Base-by-base conservation (phyloP, 2,113 vertebrate species). In the Gila orcuttii region DNA sequence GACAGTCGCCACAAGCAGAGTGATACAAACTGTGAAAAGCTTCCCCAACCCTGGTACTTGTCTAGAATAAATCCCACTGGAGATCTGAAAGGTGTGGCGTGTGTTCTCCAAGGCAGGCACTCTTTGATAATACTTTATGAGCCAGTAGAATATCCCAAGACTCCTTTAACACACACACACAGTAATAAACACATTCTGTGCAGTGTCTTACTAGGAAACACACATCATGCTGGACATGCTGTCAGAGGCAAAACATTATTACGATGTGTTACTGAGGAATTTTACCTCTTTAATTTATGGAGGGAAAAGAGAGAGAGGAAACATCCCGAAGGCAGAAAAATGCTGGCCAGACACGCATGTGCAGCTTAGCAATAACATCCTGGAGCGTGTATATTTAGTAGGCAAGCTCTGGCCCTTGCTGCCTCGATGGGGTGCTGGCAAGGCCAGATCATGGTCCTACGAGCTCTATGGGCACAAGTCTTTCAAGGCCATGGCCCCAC, bases 291-390 rank as follows among this genome's bases (percentile, higher is more conserved):
- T 90, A 89, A 86, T 91, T 93, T 88, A 90, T 92, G 86, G 89
- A 88, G 91, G 77, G 87, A 81, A 90, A 78, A 88, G 83, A 86
- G 68, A 91, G 36, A 59, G 23, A 31, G 60, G 73, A 42, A 64
- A 47, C 33, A 85, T 42, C 87, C 85, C 86, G 86, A 90, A 74
- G 82, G 59, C 36, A 88, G 55, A 90, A 84, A 91, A 89, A 90
- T 90, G 88, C 86, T 87, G 75, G 87, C 80, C 90, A 90, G 86
- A 91, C 90, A 90, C 88, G 88, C 90, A 89, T 91, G 87, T 81
- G 80, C 90, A 88, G 83, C 82, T 57, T 89, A 91, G 80, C 60
- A 93, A 93, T 89, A 93, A 92, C 91, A 93, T 94, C 90, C 93
- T 91, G 93, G 39, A 90, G 50, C 74, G 81, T 89, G 88, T 93